Evolutionary conservation across 2,888 invertebrate genomes (phyloP).

Genomic region (Cremastobaeus sp.): DNA sequence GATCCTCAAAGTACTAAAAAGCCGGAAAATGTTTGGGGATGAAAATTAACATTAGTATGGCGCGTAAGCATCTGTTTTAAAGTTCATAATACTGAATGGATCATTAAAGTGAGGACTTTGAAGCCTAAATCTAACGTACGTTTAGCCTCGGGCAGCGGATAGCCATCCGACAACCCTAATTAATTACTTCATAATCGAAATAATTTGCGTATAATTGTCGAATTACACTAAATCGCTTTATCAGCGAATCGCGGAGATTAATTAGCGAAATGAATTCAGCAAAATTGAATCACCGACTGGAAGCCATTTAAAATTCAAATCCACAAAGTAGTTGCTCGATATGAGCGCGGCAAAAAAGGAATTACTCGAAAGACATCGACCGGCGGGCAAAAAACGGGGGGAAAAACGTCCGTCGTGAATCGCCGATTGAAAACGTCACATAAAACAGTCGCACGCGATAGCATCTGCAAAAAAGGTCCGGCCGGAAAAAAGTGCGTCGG

Average conservation of each 20-base stretch:
- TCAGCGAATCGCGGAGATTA: neutral
- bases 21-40: no score
- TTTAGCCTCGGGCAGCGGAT: no score
- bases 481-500: slow-evolving; percentile 30
- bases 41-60: no score
- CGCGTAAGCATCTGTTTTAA: no score
- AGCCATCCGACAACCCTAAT: no score
- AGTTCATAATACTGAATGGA: no score
- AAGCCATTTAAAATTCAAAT: slow-evolving; percentile 38
- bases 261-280: slow-evolving; percentile 13
- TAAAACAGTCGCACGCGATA: slow-evolving; percentile 59
- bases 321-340: slow-evolving; percentile 3
- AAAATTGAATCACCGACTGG: slow-evolving; percentile 12
- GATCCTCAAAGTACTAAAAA: no score
- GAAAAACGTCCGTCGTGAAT: slow-evolving; percentile 45
- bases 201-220: no score
- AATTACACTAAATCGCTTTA: no score
- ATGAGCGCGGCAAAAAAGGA: slow-evolving; percentile 38
- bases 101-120: no score
- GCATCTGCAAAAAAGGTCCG: slow-evolving; percentile 33
- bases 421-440: slow-evolving; percentile 59
- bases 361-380: slow-evolving; percentile 43
- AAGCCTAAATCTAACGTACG: no score
- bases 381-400: slow-evolving; percentile 37
- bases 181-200: no score